Percentiles rank a stretch among this genome's conserved stretches.
phyloP scores from a whole-genome alignment of 1,140 invertebrate species.

The Magallana gigas region DNA sequence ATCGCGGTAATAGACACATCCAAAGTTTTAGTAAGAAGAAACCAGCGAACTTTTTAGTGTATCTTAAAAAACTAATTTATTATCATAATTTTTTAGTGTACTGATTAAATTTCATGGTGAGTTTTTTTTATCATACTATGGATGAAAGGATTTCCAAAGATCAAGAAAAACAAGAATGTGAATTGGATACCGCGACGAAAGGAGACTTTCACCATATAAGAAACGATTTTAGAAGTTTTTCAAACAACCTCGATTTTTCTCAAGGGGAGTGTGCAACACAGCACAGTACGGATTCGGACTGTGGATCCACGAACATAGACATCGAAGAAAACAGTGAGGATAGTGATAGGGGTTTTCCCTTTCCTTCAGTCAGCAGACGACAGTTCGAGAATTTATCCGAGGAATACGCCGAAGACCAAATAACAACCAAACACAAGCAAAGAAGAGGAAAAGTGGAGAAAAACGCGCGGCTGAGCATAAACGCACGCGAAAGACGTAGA shows the following conservation, averaged over 20 bases:
- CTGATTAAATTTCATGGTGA: too few species aligned
- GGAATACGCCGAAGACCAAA: constrained; percentile 57
- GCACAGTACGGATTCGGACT: constrained; percentile 25
- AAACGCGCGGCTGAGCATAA: constrained; percentile 73
- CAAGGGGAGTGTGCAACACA: not conserved
- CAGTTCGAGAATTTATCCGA: constrained; percentile 35
- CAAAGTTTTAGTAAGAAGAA: too few species aligned
- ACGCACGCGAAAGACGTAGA: constrained; percentile 77
- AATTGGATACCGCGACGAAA: not conserved
- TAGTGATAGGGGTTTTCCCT: constrained; percentile 45
- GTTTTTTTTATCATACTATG: not conserved
- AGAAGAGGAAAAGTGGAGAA: constrained; percentile 60
- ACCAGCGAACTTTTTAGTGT: too few species aligned
- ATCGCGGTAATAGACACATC: too few species aligned
- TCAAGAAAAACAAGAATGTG: not conserved
- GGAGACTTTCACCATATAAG: not conserved
- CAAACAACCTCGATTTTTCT: not conserved
- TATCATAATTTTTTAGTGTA: too few species aligned
- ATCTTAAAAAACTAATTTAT: too few species aligned
- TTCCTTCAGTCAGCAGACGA: constrained; percentile 19
- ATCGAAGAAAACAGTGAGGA: constrained; percentile 56
- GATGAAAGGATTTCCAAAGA: not conserved
- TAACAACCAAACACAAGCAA: constrained; percentile 50
- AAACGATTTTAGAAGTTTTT: constrained; percentile 1
- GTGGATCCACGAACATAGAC: constrained; percentile 40